Base-by-base conservation (phyloP, 2,113 vertebrate genomes). In the Cyanocitta stelleri region DNA sequence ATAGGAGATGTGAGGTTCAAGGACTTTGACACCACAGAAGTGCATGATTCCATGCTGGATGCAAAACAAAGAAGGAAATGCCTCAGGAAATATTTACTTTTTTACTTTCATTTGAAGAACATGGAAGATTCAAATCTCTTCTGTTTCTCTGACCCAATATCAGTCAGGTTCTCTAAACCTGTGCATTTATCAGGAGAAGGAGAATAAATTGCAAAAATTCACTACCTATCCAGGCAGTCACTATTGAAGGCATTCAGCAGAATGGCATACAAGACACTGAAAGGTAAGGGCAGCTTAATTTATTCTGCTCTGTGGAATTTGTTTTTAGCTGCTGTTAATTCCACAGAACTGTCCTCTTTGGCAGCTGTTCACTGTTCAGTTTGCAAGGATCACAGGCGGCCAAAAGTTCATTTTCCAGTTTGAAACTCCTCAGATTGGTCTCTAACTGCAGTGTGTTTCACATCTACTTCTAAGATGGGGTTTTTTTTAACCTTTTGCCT, bases 21-120 rank as follows among this genome's bases (percentile, higher is more conserved):
- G 98, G 81, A 98, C 61, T 87, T 94, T 85, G 96, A 98, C 96
- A 46, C 98, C 98, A 79, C 98, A 98, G 49, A 97, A 98, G 85
- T 98, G 97, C 90, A 98, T 79, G 2, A 93, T 72, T n/a, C 98
- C 98, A 18, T 98, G 98, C 98, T 98, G 48, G 26, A 68, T 39
- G 63, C 54, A 64, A 85, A 73, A 16, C 19, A 91, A 68, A 88
- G 24, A 63, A 54, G 79, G 23, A 74, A 13, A 92, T 11, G 27
- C 41, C 33, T 95, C 24, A 96, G 92, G 27, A 77, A 71, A 67
- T 30, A 39, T n/a, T 26, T 24, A 58, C 14, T 32, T 30, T 67
- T 52, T 69, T 66, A 32, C 18, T 81, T 95, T 77, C 35, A 67
- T 5, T 35, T 87, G 15, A 84, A 29, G n/a, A 33, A 77, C 4